Evolutionary conservation across 2,797 vertebrate genomes (phyloP), one percentile per base, ranked within the genome.

Genomic region (Ateles fusciceps): DNA sequence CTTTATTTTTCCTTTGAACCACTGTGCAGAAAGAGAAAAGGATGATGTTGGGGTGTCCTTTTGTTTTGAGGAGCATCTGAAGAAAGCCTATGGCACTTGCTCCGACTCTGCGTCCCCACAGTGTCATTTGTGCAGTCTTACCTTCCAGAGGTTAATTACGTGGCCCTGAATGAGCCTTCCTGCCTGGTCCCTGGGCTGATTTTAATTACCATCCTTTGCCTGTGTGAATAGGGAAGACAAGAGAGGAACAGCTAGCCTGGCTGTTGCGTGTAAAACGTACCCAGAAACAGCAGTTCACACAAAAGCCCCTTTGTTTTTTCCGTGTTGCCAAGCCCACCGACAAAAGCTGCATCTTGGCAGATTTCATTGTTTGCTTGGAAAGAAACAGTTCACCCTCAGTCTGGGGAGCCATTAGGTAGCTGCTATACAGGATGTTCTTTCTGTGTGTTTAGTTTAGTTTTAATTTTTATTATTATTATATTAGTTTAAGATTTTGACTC

Each of bases 91-190:
- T 97, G 95, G 80, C 85, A 57, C 94, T 96, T 90, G 84, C 48
- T 95, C 96, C 92, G 55, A 97, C 36, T 52, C 91, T 7, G 81
- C 84, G 1, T 97, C 92, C 74, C 97, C 88, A 61, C 72, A n/a
- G 96, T 97, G 97, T 95, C 91, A 85, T 97, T 83, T 76, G 89
- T 96, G 24, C 71, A 88, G 89, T 36, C 95, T 93, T 98, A 13
- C 98, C 94, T 98, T 98, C 87, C 86, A 96, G 83, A 98, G 98
- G 98, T 99, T 99, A 99, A 99, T 98, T 98, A 75, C 61, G 13
- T 97, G 94, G 97, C 98, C 97, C 42, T 0, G 89, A 96, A 78
- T 0, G 91, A 59, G 87, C 89, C 94, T 97, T 71, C 98, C 88
- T 94, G 85, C 95, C 85, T 96, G 96, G 75, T 98, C 98, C 97